Percentiles rank a stretch among this genome's conserved stretches.
Conservation (phyloP, 2,113 vertebrate species). For the Pagrus major region DNA sequence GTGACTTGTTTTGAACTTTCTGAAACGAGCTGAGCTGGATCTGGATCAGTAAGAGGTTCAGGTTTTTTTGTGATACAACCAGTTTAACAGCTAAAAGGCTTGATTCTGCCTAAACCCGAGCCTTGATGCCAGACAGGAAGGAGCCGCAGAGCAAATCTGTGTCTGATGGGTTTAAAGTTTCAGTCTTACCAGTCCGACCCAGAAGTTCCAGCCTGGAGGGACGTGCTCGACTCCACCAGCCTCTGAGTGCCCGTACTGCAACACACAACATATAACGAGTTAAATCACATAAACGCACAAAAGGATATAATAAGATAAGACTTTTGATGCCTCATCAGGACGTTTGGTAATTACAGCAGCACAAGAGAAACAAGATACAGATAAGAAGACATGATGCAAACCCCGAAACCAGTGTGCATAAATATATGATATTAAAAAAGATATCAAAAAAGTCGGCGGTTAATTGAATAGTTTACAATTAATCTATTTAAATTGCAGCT, state of each 20-base stretch:
- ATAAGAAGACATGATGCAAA: background rate
- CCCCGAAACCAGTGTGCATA: no score
- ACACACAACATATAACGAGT: constrained; percentile 28
- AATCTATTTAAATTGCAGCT: no score
- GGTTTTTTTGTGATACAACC: background rate
- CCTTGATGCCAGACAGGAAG: background rate
- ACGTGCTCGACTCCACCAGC: constrained; percentile 93
- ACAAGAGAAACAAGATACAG: background rate
- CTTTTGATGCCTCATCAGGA: background rate
- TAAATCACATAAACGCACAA: background rate
- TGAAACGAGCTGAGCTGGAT: constrained; percentile 1
- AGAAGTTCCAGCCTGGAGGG: constrained; percentile 94
- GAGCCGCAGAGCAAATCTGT: background rate
- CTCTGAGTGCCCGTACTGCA: constrained; percentile 91
- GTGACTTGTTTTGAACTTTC: background rate
- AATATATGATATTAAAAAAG: no score
- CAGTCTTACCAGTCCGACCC: constrained; percentile 93
- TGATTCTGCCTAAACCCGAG: background rate
- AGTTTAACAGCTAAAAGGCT: background rate
- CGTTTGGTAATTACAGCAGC: background rate
- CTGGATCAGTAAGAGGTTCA: background rate
- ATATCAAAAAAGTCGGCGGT: no score
- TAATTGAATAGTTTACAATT: no score
- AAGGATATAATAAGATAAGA: background rate
- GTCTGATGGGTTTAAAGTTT: background rate